Conservation (phyloP, 2,888 invertebrate species). For the Himalopsyche tibetana region DNA sequence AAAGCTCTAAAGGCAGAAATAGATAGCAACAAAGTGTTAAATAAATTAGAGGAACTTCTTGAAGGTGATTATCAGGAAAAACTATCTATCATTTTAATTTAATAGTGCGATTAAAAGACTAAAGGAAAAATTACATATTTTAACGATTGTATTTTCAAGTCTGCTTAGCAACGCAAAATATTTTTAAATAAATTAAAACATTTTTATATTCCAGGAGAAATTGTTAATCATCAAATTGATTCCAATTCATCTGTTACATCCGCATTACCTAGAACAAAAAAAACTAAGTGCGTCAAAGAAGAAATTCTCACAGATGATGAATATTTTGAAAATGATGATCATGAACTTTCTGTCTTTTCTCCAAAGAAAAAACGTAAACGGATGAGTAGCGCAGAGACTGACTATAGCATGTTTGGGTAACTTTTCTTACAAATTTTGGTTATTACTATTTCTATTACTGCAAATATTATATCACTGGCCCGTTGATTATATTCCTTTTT, state of each 20-base stretch:
- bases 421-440: background rate
- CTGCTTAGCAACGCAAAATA: too few species aligned
- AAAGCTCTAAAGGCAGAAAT: constrained; percentile 45
- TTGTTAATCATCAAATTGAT: constrained; percentile 18
- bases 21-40: constrained; percentile 35
- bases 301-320: constrained; percentile 46
- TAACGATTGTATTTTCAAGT: too few species aligned
- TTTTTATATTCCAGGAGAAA: constrained; percentile 38
- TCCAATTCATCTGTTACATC: background rate
- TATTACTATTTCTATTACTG: background rate
- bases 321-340: constrained; percentile 31
- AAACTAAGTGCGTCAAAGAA: constrained; percentile 33
- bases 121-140: too few species aligned
- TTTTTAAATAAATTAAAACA: too few species aligned
- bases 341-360: constrained; percentile 1
- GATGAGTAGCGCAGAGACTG: background rate
- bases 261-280: background rate
- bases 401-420: constrained; percentile 53
- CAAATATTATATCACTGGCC: constrained; percentile 19
- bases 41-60: constrained; percentile 47
- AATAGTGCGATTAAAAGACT: too few species aligned
- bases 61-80: constrained; percentile 41
- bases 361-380: constrained; percentile 13
- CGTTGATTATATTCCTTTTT: background rate
- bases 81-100: background rate